These are phyloP conservation scores for Anthopleura sola DNA, from an alignment of 64 coral and sea anemone genomes.

Conservation along the genomic window DNA sequence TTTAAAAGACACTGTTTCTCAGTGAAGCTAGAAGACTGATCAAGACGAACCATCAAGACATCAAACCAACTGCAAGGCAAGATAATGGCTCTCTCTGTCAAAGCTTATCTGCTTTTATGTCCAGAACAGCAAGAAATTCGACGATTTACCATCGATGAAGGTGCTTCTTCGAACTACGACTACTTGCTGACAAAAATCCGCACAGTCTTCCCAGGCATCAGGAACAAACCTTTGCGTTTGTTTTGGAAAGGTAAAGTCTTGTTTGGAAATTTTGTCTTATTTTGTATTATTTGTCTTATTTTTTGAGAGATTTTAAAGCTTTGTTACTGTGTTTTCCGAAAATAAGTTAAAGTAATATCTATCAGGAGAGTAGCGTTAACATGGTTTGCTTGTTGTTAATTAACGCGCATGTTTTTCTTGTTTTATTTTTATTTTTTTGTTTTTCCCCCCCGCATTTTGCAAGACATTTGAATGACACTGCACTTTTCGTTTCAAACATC, in stretches of 20 bases:
- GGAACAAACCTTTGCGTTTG: conserved; percentile 58
- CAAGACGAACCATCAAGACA: too few relatives aligned
- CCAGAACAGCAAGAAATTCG: conserved; percentile 82
- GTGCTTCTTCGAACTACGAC: conserved; percentile 71
- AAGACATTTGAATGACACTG: not conserved
- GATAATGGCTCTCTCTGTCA: conserved; percentile 78
- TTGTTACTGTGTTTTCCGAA: too few relatives aligned
- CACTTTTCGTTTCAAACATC: not conserved
- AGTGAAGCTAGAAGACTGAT: too few relatives aligned
- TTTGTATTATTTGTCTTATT: not conserved
- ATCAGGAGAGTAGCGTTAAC: too few relatives aligned
- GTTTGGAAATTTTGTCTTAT: not conserved
- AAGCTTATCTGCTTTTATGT: conserved; percentile 50
- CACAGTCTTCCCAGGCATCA: conserved; percentile 68
- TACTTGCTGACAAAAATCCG: conserved; percentile 80
- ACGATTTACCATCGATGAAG: conserved; percentile 91
- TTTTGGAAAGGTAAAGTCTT: conserved; percentile 90
- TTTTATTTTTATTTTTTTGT: too few relatives aligned
- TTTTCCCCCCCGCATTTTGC: too few relatives aligned
- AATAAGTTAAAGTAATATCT: too few relatives aligned
- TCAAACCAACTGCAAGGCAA: too few relatives aligned
- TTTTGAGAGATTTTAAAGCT: too few relatives aligned
- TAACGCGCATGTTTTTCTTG: not conserved
- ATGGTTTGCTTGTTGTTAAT: too few relatives aligned
- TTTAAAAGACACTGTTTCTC: not conserved